phyloP scores from a whole-genome alignment of 1,140 invertebrate genomes.

The Heliconius melpomene region DNA sequence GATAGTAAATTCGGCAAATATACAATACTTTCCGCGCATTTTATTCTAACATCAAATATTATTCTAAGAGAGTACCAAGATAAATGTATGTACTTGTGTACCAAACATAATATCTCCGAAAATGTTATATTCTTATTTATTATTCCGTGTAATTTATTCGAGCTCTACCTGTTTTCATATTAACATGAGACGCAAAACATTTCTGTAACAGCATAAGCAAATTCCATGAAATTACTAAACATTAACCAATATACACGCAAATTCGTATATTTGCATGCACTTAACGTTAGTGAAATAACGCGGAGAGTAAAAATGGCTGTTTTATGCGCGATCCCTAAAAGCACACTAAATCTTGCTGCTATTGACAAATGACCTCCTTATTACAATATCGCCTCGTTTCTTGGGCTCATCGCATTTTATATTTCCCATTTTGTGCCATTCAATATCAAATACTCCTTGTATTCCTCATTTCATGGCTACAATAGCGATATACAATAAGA shows the following conservation, averaged over 20 bases:
- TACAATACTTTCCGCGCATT: not conserved
- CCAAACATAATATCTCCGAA: not conserved
- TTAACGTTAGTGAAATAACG: constrained; percentile 26
- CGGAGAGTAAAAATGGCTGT: constrained; percentile 26
- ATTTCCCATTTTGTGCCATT: constrained; percentile 44
- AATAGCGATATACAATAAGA: constrained; percentile 13
- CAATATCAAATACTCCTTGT: constrained; percentile 31
- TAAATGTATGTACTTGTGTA: not conserved
- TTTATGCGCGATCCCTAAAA: constrained; percentile 45
- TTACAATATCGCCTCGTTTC: constrained; percentile 66
- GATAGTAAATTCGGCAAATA: no score
- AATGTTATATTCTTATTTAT: not conserved
- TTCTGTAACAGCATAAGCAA: not conserved
- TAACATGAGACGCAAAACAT: not conserved
- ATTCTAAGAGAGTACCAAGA: not conserved
- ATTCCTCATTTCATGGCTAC: constrained; percentile 35
- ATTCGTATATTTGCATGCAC: constrained; percentile 22
- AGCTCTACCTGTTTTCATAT: not conserved
- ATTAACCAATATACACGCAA: constrained; percentile 21
- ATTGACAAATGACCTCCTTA: constrained; percentile 70
- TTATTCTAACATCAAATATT: not conserved
- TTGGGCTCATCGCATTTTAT: constrained; percentile 54
- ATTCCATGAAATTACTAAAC: constrained; percentile 8
- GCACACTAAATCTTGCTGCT: constrained; percentile 62
- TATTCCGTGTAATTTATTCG: not conserved